Base-by-base conservation (phyloP, 2,888 invertebrate genomes). In the Drosophila anomelani region DNA sequence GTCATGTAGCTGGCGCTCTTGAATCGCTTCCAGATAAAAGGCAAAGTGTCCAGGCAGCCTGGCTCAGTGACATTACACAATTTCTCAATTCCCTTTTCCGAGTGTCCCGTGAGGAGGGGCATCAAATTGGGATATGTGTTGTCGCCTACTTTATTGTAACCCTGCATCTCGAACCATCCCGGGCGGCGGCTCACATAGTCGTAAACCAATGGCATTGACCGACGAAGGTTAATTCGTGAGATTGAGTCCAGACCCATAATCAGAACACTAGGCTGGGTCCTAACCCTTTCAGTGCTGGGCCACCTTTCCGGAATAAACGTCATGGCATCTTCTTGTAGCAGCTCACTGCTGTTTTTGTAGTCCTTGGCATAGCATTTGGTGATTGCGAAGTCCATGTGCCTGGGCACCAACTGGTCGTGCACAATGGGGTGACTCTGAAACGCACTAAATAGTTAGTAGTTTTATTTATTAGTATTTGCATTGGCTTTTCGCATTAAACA, bases 101-200 rank as follows among this genome's bases (percentile, higher is more conserved):
- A 94, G 71, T 94, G 93, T 0, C 97, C 98, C 0, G 96, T 95
- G 4, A 96, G 93, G 51, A 96, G 93, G 0, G 97, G 96, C 94
- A 97, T 95, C 59, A 98, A 92, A 92, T 98, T 98, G 0, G 98
- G 97, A 88, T 96, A 96, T 0, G 97, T 97, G 84, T 98, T 97
- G 83, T 97, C 97, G 0, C 95, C 97, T 64, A 94, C 94, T 93
- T 94, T 94, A 84, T 94, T 93, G 91, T 96, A 97, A 3, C 96
- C 97, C 79, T 94, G 93, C 89, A 95, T 93, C 64, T 95, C 94
- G 34, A 95, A 92, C 94, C 96, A 96, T 63, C 94, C 94, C 0
- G 60, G 60, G 9, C 94, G 93, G 32, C 94, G 93, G 32, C 94
- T 91, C 26, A 98, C 93, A 86, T 94, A 95, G 3, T 93, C 91